Conservation (phyloP, 2,888 invertebrate genomes). For the Arenicola marina region DNA sequence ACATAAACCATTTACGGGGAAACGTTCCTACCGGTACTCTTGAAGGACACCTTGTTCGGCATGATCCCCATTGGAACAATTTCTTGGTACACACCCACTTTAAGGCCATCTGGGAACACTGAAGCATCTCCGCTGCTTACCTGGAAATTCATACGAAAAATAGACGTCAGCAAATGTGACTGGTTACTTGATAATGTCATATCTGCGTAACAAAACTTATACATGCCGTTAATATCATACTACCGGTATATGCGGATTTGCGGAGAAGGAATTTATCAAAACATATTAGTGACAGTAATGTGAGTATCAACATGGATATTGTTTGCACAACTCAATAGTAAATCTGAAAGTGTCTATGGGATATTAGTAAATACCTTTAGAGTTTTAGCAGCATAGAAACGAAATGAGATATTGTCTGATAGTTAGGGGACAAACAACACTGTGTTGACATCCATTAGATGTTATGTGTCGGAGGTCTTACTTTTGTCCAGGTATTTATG, state of each 20-base stretch:
- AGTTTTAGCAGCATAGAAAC: no score
- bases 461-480: no score
- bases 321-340: no score
- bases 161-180: neutral
- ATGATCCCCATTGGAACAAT: conserved; percentile 21
- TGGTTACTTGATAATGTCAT: neutral
- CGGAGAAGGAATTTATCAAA: neutral
- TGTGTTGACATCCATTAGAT: no score
- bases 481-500: no score
- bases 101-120: conserved; percentile 25
- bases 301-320: no score
- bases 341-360: no score
- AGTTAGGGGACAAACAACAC: no score
- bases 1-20: no score
- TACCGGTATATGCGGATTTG: neutral
- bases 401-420: no score
- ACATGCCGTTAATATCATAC: neutral
- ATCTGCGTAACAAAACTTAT: neutral
- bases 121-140: conserved; percentile 9
- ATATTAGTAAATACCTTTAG: no score
- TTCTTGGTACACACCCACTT: conserved; percentile 23
- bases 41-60: conserved; percentile 13
- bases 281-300: neutral
- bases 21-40: conserved; percentile 23
- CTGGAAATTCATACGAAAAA: conserved; percentile 5